phyloP scores from a whole-genome alignment of 1,140 invertebrate species.

The Drepana arcuata region DNA sequence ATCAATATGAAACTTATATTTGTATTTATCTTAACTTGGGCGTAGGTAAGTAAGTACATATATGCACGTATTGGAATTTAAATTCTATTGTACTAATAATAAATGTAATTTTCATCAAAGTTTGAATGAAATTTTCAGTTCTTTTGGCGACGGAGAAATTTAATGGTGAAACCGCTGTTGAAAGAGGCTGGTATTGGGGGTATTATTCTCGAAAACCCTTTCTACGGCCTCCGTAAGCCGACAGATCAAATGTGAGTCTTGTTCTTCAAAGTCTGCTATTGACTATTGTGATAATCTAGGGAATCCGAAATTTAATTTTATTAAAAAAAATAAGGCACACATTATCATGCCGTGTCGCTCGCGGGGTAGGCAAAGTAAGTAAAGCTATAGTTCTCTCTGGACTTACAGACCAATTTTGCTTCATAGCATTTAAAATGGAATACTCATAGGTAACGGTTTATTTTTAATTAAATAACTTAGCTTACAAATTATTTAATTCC shows the following conservation, averaged over 20 bases:
- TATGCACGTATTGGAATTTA: neutral
- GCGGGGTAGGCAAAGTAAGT: neutral
- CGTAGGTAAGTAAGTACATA: no score
- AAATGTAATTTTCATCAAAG: neutral
- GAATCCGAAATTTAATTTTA: neutral
- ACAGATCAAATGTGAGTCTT: constrained; percentile 87
- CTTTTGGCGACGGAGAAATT: constrained; percentile 90
- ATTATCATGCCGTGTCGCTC: no score
- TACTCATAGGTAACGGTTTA: no score
- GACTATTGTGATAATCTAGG: neutral
- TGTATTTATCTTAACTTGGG: no score
- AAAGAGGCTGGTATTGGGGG: constrained; percentile 93
- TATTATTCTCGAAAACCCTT: constrained; percentile 97
- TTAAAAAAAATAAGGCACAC: neutral
- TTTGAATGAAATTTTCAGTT: constrained; percentile 74
- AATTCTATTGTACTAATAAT: neutral
- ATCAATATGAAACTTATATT: no score
- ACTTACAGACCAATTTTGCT: neutral
- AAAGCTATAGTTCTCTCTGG: neutral
- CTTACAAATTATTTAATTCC: no score
- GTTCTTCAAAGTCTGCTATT: neutral
- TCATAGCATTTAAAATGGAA: neutral
- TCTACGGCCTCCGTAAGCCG: constrained; percentile 95
- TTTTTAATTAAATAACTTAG: no score
- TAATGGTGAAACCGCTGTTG: constrained; percentile 92